Conservation (phyloP, 2,113 vertebrate genomes). For the Lepus europaeus region DNA sequence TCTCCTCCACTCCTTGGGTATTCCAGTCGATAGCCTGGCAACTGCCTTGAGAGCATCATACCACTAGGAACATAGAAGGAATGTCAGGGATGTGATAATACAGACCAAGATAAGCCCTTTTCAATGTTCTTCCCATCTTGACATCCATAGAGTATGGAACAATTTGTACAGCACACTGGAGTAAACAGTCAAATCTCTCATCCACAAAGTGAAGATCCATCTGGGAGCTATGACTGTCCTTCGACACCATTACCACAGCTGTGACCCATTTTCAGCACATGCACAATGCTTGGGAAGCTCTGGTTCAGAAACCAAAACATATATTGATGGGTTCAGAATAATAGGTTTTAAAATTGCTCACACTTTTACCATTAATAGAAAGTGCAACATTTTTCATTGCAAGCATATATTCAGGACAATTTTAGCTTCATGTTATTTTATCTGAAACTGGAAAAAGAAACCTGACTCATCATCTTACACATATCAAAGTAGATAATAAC, state of each 20-base stretch:
- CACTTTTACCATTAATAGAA: constrained; percentile 13
- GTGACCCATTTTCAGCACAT: not conserved
- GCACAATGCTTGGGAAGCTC: not conserved
- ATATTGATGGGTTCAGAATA: not conserved
- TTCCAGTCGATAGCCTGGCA: constrained; percentile 95
- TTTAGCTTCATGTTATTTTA: constrained; percentile 34
- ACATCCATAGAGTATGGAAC: not conserved
- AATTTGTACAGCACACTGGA: not conserved
- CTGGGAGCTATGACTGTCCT: not conserved
- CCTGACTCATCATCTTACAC: not conserved
- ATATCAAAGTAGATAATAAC: constrained; percentile 4
- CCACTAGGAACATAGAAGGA: constrained; percentile 91
- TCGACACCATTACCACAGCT: not conserved
- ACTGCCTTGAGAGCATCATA: constrained; percentile 98
- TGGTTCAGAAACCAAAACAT: constrained; percentile 9
- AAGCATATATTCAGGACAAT: constrained; percentile 24
- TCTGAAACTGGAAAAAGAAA: not conserved
- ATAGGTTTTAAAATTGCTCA: not conserved
- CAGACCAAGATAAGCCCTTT: not conserved
- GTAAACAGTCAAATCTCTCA: not conserved
- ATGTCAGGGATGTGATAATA: constrained; percentile 7
- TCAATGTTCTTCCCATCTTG: not conserved
- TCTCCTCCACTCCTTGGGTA: constrained; percentile 98
- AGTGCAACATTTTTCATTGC: constrained; percentile 4
- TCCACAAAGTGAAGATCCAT: not conserved